Conservation (phyloP, 2,113 vertebrate species). For the Psephotus haematonotus region DNA sequence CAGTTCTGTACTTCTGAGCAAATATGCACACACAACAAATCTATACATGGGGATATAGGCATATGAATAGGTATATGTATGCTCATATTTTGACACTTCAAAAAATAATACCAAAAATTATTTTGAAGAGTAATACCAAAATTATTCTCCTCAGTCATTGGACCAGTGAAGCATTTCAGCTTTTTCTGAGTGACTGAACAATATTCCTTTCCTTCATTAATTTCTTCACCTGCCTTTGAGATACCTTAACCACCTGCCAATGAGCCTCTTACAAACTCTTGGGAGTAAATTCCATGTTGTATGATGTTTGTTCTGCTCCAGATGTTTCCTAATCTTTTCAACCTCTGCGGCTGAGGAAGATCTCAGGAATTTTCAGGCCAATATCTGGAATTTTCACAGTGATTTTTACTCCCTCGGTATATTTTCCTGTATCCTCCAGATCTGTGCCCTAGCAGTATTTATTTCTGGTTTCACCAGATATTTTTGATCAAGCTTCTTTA, state of each 20-base stretch:
- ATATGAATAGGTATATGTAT: background rate
- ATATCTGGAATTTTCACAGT: background rate
- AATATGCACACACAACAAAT: background rate
- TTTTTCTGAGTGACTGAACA: background rate
- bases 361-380: background rate
- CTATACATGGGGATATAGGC: rapidly evolving
- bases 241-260: background rate
- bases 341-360: background rate
- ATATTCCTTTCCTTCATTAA: background rate
- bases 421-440: background rate
- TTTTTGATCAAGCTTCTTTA: background rate
- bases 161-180: background rate
- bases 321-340: background rate
- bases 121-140: background rate
- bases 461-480: background rate
- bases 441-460: background rate
- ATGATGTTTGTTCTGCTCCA: background rate
- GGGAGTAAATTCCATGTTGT: background rate
- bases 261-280: background rate
- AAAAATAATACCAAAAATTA: background rate
- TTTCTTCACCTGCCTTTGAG: background rate
- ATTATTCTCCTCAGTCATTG: background rate
- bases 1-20: background rate
- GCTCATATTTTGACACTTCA: background rate
- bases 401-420: background rate